Evolutionary conservation across 2,888 invertebrate genomes (phyloP).

Genomic region (Ischnus inquisitorius): DNA sequence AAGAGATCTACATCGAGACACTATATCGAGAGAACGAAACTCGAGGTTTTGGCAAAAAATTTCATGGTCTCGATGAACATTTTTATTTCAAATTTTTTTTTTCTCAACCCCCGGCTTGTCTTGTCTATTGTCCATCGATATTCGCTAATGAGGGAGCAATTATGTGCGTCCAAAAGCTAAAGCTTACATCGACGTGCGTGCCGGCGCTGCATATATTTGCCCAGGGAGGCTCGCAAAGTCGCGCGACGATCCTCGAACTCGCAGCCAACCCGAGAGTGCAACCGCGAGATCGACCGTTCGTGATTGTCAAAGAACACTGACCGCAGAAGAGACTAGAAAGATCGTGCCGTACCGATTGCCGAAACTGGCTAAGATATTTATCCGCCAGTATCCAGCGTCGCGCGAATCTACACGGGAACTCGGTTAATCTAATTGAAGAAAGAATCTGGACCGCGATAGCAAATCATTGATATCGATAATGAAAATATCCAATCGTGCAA

Average conservation of each 20-base stretch:
- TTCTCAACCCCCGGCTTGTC: slow-evolving; percentile 29
- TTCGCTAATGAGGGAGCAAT: slow-evolving; percentile 64
- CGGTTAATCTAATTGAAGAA: slow-evolving; percentile 55
- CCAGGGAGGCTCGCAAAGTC: neutral
- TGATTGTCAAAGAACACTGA: slow-evolving; percentile 50
- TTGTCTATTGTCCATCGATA: slow-evolving; percentile 54
- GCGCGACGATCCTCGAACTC: slow-evolving; percentile 33
- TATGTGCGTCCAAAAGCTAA: slow-evolving; percentile 43
- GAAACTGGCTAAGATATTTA: slow-evolving; percentile 14
- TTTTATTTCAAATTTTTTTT: slow-evolving; percentile 1
- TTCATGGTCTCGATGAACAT: neutral
- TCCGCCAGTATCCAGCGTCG: slow-evolving; percentile 5
- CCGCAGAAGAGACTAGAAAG: slow-evolving; percentile 49
- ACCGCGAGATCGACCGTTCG: slow-evolving; percentile 46
- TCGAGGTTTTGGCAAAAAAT: neutral
- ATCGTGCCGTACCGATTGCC: slow-evolving; percentile 59
- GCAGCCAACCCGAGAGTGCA: neutral
- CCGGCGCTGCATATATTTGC: slow-evolving; percentile 2
- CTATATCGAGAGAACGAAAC: too few relatives aligned
- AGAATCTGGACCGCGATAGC: slow-evolving; percentile 4
- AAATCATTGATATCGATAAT: too few relatives aligned
- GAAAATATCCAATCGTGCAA: too few relatives aligned
- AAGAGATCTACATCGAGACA: too few relatives aligned
- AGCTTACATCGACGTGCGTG: slow-evolving; percentile 43
- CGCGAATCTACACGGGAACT: slow-evolving; percentile 32